These are phyloP conservation scores for Rhyacichthys aspro DNA, from an alignment of 2,797 vertebrate genomes.

Conservation along the genomic window DNA sequence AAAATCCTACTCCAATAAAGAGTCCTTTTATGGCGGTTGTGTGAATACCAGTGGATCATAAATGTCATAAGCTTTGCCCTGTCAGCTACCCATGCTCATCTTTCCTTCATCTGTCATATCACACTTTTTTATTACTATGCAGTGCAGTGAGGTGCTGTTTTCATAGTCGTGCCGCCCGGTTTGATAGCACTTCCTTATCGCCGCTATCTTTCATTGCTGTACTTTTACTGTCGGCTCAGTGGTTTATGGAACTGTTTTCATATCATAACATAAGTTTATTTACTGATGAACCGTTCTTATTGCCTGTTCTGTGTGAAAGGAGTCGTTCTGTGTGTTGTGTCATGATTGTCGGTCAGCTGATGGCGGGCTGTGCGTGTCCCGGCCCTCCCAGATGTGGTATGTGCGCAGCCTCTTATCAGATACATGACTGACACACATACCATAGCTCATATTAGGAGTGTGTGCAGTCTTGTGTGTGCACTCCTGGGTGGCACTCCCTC, in stretches of 20 bases:
- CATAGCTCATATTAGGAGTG: neutral
- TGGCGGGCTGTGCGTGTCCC: neutral
- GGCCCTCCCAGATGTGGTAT: slow-evolving; percentile 7
- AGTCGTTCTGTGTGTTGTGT: no score
- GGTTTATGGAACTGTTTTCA: neutral
- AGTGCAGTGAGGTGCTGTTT: neutral
- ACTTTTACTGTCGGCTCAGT: neutral
- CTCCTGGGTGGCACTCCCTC: slow-evolving; percentile 49
- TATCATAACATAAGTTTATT: neutral
- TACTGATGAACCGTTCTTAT: neutral
- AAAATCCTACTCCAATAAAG: neutral
- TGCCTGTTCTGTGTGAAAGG: no score
- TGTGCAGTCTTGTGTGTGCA: slow-evolving; percentile 11
- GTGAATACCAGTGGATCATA: neutral
- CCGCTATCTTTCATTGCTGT: neutral
- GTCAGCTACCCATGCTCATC: neutral
- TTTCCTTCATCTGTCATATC: slow-evolving; percentile 5
- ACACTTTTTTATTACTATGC: slow-evolving; percentile 8
- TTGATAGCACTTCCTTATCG: slow-evolving; percentile 17
- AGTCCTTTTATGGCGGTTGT: slow-evolving; percentile 1
- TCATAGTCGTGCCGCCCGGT: neutral
- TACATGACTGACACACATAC: slow-evolving; percentile 18
- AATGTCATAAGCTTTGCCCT: neutral
- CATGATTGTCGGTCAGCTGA: no score
- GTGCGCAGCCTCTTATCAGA: slow-evolving; percentile 9